A percentile compares a stretch with the other conserved stretches of the same genome.
Conservation (phyloP, 1,140 invertebrate species). For the Stegodyphus mimosarum region DNA sequence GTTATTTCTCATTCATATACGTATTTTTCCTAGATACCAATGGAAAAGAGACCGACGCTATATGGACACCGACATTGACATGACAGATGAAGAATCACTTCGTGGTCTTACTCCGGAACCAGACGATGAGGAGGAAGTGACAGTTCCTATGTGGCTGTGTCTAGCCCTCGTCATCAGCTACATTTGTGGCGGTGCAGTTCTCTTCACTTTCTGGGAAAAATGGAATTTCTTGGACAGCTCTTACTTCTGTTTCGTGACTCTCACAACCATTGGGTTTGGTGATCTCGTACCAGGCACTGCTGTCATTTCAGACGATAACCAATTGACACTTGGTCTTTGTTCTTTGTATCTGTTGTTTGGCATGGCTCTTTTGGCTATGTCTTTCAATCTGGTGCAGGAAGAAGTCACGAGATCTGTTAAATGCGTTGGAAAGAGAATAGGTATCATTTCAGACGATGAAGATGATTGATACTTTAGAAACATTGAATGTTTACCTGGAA, state of each 20-base stretch:
- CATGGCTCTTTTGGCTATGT: conserved; percentile 97
- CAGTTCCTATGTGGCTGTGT: conserved; percentile 86
- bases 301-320: conserved; percentile 58
- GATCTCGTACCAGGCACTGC: conserved; percentile 86
- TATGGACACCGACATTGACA: neutral
- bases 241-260: conserved; percentile 95
- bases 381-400: conserved; percentile 90
- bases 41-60: conserved; percentile 10
- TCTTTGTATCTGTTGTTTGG: conserved; percentile 94
- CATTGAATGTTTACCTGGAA: no score
- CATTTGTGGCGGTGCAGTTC: conserved; percentile 85
- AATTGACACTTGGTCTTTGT: conserved; percentile 73
- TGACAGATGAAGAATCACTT: conserved; percentile 10
- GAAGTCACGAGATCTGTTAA: conserved; percentile 68
- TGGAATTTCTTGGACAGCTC: conserved; percentile 92
- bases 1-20: neutral
- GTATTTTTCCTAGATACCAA: neutral
- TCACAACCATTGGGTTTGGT: conserved; percentile 95
- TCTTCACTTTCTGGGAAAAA: conserved; percentile 81
- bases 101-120: conserved; percentile 2
- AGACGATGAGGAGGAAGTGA: conserved; percentile 54
- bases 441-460: conserved; percentile 66
- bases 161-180: conserved; percentile 89
- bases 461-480: conserved; percentile 37
- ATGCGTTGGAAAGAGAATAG: conserved; percentile 70